Evolutionary conservation across 2,113 vertebrate species (phyloP).

Genomic region (Saimiri boliviensis): DNA sequence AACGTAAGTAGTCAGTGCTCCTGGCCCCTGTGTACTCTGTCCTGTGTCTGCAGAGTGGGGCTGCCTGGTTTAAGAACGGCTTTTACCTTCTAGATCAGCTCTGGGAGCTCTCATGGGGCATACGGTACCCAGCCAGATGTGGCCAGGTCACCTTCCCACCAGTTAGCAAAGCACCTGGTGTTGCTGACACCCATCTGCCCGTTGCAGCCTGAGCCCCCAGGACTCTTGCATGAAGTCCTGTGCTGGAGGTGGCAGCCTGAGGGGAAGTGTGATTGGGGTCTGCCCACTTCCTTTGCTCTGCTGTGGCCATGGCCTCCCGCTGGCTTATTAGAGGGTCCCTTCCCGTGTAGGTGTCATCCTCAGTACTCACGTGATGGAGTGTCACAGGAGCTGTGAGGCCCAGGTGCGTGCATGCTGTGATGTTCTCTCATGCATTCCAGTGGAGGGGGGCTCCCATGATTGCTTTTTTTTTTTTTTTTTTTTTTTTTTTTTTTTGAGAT

Average conservation of each 20-base stretch:
- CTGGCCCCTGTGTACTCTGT: background rate
- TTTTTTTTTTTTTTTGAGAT: no score
- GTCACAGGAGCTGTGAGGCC: background rate
- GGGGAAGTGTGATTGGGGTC: no score
- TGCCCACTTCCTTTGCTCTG: no score
- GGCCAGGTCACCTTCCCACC: background rate
- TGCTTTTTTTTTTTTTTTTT: no score
- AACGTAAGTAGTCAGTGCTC: background rate
- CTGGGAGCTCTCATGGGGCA: background rate
- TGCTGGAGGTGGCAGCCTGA: background rate
- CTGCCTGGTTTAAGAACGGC: background rate
- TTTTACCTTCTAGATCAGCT: background rate
- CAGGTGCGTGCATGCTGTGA: background rate
- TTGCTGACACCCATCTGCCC: background rate
- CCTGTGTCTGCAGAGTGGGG: background rate
- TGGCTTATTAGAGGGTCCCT: no score
- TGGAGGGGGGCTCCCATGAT: no score
- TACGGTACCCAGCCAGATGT: background rate
- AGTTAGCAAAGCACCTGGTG: background rate
- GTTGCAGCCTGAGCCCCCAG: background rate
- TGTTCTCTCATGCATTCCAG: background rate
- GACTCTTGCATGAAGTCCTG: background rate
- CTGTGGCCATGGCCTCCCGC: background rate
- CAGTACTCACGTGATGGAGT: accelerated
- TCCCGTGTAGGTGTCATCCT: no score